Evolutionary conservation across 1,140 invertebrate species (phyloP).

Genomic region (Neodiprion pinetum): DNA sequence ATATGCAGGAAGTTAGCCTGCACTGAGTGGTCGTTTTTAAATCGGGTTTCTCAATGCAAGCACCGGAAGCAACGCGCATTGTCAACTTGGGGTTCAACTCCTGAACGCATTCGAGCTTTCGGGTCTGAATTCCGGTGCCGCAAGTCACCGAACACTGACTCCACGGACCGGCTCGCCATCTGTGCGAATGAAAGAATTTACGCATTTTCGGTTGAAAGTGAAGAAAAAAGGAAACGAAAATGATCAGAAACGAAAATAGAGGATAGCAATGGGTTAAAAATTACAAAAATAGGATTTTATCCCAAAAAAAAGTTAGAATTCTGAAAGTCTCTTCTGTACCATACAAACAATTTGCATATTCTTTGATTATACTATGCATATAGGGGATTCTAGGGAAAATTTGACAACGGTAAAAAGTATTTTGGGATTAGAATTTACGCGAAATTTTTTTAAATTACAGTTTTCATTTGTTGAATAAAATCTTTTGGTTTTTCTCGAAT

Average conservation of each 20-base stretch:
- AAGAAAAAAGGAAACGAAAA: constrained; percentile 20
- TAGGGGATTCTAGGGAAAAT: too few species aligned
- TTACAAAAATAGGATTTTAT: too few species aligned
- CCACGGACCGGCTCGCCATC: constrained; percentile 51
- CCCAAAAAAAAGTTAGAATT: too few species aligned
- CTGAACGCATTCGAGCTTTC: constrained; percentile 63
- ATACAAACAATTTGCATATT: too few species aligned
- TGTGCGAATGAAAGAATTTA: constrained; percentile 9
- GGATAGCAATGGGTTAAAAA: too few species aligned
- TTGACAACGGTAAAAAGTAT: too few species aligned
- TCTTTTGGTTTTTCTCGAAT: too few species aligned
- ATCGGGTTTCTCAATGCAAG: constrained; percentile 53
- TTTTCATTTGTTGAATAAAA: too few species aligned
- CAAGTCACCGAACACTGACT: constrained; percentile 72
- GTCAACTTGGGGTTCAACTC: constrained; percentile 58
- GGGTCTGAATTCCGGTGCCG: constrained; percentile 69
- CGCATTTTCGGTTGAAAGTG: not conserved
- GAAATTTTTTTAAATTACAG: too few species aligned
- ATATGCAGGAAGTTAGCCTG: constrained; percentile 41
- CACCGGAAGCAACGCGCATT: constrained; percentile 58
- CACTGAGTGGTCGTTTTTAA: constrained; percentile 48
- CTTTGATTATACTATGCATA: too few species aligned
- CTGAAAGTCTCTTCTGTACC: too few species aligned
- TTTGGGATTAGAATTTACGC: too few species aligned
- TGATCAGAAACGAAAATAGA: not conserved